Percentiles rank a stretch among this genome's conserved stretches.
These are phyloP conservation scores for Ceratosolen fusciceps DNA, from an alignment of 1,140 invertebrate genomes.

Conservation along the genomic window DNA sequence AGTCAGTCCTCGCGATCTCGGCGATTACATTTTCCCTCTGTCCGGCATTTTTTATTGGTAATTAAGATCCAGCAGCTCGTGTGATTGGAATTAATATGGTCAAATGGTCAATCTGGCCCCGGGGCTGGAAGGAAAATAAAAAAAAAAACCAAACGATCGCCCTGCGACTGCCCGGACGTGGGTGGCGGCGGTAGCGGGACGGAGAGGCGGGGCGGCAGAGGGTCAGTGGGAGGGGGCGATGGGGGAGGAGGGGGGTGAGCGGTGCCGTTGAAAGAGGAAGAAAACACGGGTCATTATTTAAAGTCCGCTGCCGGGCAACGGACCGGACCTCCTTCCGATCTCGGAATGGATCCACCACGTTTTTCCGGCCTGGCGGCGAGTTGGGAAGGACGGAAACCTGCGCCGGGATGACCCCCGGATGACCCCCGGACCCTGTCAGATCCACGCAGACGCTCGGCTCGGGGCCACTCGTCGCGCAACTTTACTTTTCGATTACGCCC, in stretches of 20 bases:
- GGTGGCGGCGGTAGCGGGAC: too few relatives aligned
- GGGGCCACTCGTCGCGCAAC: constrained; percentile 20
- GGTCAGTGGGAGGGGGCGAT: too few relatives aligned
- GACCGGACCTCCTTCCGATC: constrained; percentile 5
- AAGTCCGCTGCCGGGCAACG: not conserved
- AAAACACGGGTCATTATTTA: not conserved
- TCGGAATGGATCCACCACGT: constrained; percentile 4
- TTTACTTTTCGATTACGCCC: constrained; percentile 50
- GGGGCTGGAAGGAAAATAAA: constrained; percentile 53
- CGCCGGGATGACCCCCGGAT: not conserved
- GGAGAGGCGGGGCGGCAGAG: not conserved
- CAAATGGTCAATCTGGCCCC: constrained; percentile 66
- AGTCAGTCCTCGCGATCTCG: not conserved
- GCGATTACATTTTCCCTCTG: constrained; percentile 34
- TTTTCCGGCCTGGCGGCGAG: too few relatives aligned
- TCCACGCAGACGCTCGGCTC: not conserved
- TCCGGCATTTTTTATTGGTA: constrained; percentile 68
- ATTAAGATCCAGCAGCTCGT: constrained; percentile 68
- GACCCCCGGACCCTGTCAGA: not conserved
- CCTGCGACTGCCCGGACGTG: too few relatives aligned
- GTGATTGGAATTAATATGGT: constrained; percentile 71
- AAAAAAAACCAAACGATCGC: constrained; percentile 45
- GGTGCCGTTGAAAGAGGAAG: not conserved
- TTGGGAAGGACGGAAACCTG: not conserved
- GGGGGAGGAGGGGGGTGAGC: not conserved